Percentiles rank a stretch among this genome's conserved stretches.
Evolutionary conservation across 2,797 vertebrate species (phyloP).

Genomic region (Tokudaia muenninki): DNA sequence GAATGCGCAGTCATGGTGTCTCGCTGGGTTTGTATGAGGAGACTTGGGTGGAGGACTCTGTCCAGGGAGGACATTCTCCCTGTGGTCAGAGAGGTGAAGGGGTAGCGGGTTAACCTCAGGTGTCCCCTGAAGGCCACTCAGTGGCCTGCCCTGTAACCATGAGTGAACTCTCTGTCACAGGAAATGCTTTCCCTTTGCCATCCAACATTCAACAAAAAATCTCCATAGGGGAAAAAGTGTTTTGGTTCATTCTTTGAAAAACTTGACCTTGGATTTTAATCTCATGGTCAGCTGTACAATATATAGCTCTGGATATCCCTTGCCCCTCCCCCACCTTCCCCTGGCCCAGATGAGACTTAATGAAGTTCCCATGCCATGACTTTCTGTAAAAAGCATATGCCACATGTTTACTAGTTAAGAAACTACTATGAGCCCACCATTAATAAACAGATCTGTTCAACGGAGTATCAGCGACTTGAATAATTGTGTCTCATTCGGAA

Average conservation of each 20-base stretch:
- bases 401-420: neutral
- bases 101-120: rapidly evolving
- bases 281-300: neutral
- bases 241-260: neutral
- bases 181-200: rapidly evolving
- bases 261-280: neutral
- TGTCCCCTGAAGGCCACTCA: neutral
- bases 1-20: neutral
- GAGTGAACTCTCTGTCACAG: rapidly evolving
- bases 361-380: neutral
- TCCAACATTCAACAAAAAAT: neutral
- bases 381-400: neutral
- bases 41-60: neutral
- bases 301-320: neutral
- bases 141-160: rapidly evolving
- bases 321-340: neutral
- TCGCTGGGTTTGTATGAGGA: neutral
- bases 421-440: neutral
- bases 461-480: neutral
- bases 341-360: neutral
- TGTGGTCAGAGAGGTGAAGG: rapidly evolving
- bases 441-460: neutral
- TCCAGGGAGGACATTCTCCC: rapidly evolving
- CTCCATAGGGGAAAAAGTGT: neutral
- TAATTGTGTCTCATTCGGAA: neutral